Base-by-base conservation (phyloP, 2,888 invertebrate species). In the Smittia sp. region DNA sequence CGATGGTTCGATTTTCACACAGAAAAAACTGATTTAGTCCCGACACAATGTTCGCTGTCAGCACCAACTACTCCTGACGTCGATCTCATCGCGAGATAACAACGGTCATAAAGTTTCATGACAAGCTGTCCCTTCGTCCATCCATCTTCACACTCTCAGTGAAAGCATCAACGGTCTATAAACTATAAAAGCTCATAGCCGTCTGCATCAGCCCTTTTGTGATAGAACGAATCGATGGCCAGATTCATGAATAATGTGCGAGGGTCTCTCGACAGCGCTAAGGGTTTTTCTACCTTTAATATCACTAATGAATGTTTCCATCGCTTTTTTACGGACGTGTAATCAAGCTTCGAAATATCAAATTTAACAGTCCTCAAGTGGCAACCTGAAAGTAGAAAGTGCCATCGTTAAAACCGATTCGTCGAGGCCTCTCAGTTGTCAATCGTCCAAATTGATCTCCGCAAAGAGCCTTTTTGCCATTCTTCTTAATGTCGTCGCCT, bases 121-220 rank as follows among this genome's bases (percentile, higher is more conserved):
- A 20, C 58, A 58, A 58, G 18, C 22, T 58, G 20, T 22, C n/a
- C 58, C 58, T 58, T 58, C 6, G 38, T 11, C 38, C 15, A 20
- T 13, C 22, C 22, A 3, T 58, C 58, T 58, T 22, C 9, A 58
- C 58, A 58, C 22, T 7, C 20, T 58, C n/a, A 58, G 18, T 58
- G 4, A 58, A 22, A 18, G 13, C 58, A 58, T 58, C 22, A 58
- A 58, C 58, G 18, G 18, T 1, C 58, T 22, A 18, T 58, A 58
- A 58, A 58, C 58, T 58, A 58, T 58, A 20, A 58, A 58, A 58
- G 6, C 9, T 13, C 58, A 58, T 58, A 20, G n/a, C n/a, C 18
- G 9, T n/a, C 58, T 58, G 9, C 58, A 58, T 58, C 58, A 58
- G 58, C 58, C 58, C n/a, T 58, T 58, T 58, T 46, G 46, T 46